phyloP scores from a whole-genome alignment of 2,113 vertebrate species.

The Cynopterus brachyotis region DNA sequence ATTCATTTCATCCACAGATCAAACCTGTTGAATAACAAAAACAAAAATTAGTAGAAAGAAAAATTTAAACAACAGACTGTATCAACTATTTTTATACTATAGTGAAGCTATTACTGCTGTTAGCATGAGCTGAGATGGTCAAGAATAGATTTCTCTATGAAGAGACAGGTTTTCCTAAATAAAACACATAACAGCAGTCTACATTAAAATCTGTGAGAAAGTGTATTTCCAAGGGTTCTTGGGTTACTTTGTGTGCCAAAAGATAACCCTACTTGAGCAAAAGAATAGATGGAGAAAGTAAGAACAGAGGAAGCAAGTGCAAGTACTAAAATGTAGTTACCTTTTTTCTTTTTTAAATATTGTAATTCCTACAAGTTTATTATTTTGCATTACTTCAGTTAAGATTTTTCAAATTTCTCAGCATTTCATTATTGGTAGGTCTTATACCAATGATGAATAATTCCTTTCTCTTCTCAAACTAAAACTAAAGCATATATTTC shows the following conservation, averaged over 20 bases:
- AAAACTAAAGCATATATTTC: not conserved
- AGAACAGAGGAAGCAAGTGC: not conserved
- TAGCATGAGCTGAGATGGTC: not conserved
- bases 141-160: constrained; percentile 34
- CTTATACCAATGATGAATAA: not conserved
- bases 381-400: not conserved
- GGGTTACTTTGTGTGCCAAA: not conserved
- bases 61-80: not conserved
- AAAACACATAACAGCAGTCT: not conserved
- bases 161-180: not conserved
- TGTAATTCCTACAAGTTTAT: not conserved
- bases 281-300: not conserved
- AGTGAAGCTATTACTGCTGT: not conserved
- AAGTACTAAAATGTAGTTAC: not conserved
- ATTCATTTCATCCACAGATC: constrained; percentile 98
- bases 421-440: constrained; percentile 1
- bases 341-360: not conserved
- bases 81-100: not conserved
- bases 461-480: not conserved
- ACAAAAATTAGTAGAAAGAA: constrained; percentile 57
- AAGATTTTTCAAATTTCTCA: constrained; percentile 1
- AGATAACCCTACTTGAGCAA: constrained; percentile 22
- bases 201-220: not conserved
- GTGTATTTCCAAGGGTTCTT: not conserved
- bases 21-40: constrained; percentile 85